Conservation (phyloP, 2,888 invertebrate genomes). For the Euspilapteryx auroguttella region DNA sequence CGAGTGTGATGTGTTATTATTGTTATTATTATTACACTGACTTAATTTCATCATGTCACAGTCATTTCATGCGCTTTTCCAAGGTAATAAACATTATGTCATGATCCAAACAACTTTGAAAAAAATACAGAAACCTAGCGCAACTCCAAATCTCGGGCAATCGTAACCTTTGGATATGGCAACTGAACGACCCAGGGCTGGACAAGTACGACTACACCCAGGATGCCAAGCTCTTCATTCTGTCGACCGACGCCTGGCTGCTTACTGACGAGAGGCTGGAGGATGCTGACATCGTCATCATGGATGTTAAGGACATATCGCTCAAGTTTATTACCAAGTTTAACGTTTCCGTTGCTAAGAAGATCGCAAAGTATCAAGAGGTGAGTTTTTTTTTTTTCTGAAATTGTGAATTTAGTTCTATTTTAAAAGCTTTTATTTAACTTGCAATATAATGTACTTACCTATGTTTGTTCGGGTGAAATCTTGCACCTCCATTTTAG, state of each 20-base stretch:
- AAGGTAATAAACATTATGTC: no score
- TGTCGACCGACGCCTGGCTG: constrained; percentile 29
- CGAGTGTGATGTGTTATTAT: no score
- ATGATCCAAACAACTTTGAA: no score
- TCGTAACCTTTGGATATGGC: constrained; percentile 37
- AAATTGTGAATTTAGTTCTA: no score
- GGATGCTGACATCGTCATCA: constrained; percentile 25
- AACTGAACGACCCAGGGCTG: constrained; percentile 41
- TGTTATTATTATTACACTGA: no score
- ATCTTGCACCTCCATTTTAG: no score
- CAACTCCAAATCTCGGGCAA: constrained; percentile 22
- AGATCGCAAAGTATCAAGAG: constrained; percentile 66
- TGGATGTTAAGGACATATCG: constrained; percentile 38
- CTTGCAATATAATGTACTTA: no score
- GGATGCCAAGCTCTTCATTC: constrained; percentile 30
- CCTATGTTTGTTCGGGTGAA: no score
- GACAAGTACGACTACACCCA: constrained; percentile 32
- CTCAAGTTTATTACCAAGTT: constrained; percentile 58
- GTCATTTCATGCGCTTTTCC: no score
- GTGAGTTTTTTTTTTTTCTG: no score
- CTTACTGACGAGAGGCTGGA: constrained; percentile 16
- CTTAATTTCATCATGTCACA: no score
- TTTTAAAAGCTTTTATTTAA: no score
- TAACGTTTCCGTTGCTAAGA: constrained; percentile 65
- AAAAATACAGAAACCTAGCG: constrained; percentile 33